phyloP scores from a whole-genome alignment of 2,888 invertebrate species.

The Pristionchus maxplancki region DNA sequence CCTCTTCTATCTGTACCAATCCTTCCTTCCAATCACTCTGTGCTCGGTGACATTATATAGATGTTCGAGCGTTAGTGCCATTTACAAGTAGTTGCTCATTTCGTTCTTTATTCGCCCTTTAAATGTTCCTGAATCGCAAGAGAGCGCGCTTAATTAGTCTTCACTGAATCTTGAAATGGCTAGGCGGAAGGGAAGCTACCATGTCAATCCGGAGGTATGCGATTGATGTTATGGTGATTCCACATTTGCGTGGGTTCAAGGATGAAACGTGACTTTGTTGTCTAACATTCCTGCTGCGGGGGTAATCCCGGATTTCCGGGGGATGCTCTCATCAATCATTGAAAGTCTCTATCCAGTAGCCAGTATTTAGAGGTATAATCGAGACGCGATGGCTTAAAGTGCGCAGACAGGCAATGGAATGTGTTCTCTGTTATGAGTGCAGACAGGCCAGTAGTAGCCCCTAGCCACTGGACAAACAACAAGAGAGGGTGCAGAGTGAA shows the following conservation, averaged over 20 bases:
- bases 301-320: background rate
- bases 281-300: background rate
- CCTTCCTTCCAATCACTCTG: background rate
- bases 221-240: background rate
- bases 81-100: background rate
- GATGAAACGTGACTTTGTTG: background rate
- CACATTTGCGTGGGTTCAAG: background rate
- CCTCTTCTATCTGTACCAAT: too few relatives aligned
- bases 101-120: background rate
- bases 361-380: too few relatives aligned
- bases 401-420: background rate
- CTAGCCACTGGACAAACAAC: background rate
- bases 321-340: background rate
- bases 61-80: background rate
- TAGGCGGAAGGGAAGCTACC: constrained; percentile 20
- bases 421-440: background rate
- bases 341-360: background rate
- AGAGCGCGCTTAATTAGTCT: background rate
- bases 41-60: background rate
- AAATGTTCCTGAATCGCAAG: background rate
- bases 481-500: background rate
- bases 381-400: background rate
- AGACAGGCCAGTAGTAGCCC: background rate
- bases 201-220: background rate
- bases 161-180: background rate